Evolutionary conservation across 2,888 invertebrate species (phyloP).

Genomic region (Arctia plantaginis): DNA sequence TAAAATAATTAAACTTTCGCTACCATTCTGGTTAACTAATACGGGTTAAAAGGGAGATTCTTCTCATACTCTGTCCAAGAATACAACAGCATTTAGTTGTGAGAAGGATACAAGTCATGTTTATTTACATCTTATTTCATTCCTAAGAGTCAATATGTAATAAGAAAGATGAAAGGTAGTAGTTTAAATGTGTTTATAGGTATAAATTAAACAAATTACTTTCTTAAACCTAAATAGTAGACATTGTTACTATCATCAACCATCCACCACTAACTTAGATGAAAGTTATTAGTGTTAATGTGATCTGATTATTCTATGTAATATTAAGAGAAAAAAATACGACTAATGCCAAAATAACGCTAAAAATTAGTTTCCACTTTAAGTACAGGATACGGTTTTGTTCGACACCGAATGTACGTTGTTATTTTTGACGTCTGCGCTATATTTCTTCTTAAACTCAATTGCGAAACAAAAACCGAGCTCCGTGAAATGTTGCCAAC

Average conservation of each 20-base stretch:
- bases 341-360: background rate
- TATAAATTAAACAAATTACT: background rate
- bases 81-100: background rate
- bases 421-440: background rate
- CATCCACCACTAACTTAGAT: background rate
- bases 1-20: no score
- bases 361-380: background rate
- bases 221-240: background rate
- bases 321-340: background rate
- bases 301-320: background rate
- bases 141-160: background rate
- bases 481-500: slow-evolving; percentile 24
- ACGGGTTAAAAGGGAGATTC: background rate
- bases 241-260: background rate
- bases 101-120: background rate
- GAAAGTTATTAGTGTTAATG: background rate
- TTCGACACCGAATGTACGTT: background rate
- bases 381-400: background rate
- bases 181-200: background rate
- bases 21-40: no score
- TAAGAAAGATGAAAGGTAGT: background rate
- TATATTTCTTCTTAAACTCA: slow-evolving; percentile 21
- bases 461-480: slow-evolving; percentile 27
- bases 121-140: background rate
- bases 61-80: background rate